Conservation (phyloP, 2,888 invertebrate species). For the Cyrtodaria siliqua region DNA sequence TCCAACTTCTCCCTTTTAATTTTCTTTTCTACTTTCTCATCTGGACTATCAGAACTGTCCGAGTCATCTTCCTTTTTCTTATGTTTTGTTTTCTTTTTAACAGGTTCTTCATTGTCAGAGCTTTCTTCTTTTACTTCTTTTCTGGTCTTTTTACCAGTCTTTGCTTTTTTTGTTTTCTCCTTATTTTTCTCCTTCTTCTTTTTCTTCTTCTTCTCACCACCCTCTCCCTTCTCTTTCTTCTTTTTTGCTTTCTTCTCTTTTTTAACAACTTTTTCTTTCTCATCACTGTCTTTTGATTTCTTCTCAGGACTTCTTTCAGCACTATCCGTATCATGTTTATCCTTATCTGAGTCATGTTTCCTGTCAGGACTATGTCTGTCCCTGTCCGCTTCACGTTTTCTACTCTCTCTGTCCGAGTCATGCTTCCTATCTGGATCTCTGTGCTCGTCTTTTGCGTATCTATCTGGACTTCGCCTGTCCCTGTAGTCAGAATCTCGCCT, state of each 20-base stretch:
- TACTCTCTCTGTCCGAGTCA: constrained; percentile 25
- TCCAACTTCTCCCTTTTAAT: too few species aligned
- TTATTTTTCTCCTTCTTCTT: constrained; percentile 55
- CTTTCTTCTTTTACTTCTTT: constrained; percentile 79
- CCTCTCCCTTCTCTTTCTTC: constrained; percentile 53
- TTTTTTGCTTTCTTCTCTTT: constrained; percentile 79
- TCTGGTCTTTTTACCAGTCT: constrained; percentile 61
- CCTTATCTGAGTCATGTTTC: constrained; percentile 29
- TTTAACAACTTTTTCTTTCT: constrained; percentile 85
- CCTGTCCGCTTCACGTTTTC: constrained; percentile 8
- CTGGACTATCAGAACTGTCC: constrained; percentile 17
- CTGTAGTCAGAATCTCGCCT: constrained; percentile 1
- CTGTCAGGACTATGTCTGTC: constrained; percentile 37
- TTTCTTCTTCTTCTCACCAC: too few species aligned
- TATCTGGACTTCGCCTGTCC: constrained; percentile 41
- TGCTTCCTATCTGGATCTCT: not conserved
- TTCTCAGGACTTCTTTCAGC: constrained; percentile 66
- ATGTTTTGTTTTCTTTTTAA: constrained; percentile 82
- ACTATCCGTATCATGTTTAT: constrained; percentile 18
- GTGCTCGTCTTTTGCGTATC: constrained; percentile 11
- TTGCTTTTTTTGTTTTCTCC: constrained; percentile 56
- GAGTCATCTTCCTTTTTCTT: constrained; percentile 33
- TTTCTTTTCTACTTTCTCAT: constrained; percentile 9
- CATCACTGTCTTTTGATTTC: constrained; percentile 85
- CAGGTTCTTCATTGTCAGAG: constrained; percentile 86